Conservation (phyloP, 2,888 invertebrate species). For the Pristionchus exspectatus region DNA sequence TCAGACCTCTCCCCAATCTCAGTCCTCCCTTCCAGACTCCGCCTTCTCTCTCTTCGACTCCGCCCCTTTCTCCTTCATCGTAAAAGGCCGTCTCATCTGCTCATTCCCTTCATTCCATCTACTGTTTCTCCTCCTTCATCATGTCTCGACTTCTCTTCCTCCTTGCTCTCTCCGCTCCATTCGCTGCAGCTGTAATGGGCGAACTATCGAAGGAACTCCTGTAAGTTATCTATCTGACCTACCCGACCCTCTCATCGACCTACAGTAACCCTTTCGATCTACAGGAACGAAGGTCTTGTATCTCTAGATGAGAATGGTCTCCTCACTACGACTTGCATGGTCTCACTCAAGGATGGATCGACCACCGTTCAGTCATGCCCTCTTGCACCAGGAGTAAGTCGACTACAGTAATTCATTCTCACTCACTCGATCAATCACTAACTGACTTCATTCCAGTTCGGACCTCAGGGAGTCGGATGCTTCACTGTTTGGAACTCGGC, state of each 20-base stretch:
- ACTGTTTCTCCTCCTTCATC: background rate
- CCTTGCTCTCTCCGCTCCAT: background rate
- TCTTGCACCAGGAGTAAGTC: background rate
- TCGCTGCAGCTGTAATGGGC: background rate
- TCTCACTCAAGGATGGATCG: background rate
- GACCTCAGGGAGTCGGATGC: conserved; percentile 30
- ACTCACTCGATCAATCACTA: background rate
- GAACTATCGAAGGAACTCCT: conserved; percentile 34
- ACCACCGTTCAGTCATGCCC: background rate
- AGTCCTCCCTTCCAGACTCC: background rate
- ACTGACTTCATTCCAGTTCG: conserved; percentile 6
- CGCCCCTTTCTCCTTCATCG: background rate
- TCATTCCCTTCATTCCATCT: background rate
- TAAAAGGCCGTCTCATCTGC: background rate
- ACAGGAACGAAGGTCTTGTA: conserved; percentile 42
- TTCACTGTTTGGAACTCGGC: conserved; percentile 19
- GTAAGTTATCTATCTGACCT: conserved; percentile 17
- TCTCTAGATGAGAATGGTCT: background rate
- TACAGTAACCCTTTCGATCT: background rate
- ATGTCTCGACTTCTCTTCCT: conserved; percentile 18
- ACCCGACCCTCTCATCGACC: background rate
- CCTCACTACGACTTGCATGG: conserved; percentile 14
- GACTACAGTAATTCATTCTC: background rate
- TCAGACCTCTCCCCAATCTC: background rate
- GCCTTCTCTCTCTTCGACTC: background rate